Evolutionary conservation across 2,888 invertebrate species (phyloP).

Genomic region (Andrena fulva): DNA sequence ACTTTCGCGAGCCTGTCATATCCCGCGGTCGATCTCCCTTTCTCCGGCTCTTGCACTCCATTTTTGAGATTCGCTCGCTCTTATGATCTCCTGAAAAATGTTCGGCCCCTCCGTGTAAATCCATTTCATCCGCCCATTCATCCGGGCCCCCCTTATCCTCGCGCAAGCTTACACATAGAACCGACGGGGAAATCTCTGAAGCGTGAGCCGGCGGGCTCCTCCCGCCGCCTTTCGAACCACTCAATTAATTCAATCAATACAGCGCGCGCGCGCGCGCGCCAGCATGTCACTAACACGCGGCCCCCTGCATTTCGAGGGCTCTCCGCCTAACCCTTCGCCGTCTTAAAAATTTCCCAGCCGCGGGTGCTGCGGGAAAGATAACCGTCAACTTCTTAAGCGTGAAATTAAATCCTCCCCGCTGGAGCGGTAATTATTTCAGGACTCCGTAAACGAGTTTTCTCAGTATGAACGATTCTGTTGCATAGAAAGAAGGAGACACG

Average conservation of each 20-base stretch:
- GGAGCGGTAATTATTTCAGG: background rate
- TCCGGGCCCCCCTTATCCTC: constrained; percentile 31
- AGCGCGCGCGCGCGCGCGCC: constrained; percentile 28
- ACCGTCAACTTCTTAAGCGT: constrained; percentile 7
- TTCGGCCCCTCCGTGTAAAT: constrained; percentile 63
- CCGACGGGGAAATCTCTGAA: constrained; percentile 65
- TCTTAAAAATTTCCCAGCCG: constrained; percentile 37
- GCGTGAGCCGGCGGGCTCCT: constrained; percentile 42
- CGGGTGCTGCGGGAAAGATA: constrained; percentile 14
- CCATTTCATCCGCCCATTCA: constrained; percentile 69
- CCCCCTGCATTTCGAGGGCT: constrained; percentile 38
- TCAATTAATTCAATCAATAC: constrained; percentile 71
- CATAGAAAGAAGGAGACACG: too few relatives aligned
- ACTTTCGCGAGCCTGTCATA: constrained; percentile 71
- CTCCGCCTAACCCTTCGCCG: constrained; percentile 27
- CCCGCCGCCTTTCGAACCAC: constrained; percentile 45
- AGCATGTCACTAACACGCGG: constrained; percentile 66
- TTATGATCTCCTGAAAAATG: constrained; percentile 69
- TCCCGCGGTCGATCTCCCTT: constrained; percentile 59
- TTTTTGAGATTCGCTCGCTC: constrained; percentile 62
- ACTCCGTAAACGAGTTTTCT: background rate
- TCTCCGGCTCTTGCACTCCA: constrained; percentile 24
- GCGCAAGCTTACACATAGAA: constrained; percentile 35
- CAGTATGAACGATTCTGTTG: too few relatives aligned
- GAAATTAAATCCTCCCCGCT: constrained; percentile 5